Evolutionary conservation across 1,140 invertebrate genomes (phyloP).

Genomic region (Epicauta chinensis): DNA sequence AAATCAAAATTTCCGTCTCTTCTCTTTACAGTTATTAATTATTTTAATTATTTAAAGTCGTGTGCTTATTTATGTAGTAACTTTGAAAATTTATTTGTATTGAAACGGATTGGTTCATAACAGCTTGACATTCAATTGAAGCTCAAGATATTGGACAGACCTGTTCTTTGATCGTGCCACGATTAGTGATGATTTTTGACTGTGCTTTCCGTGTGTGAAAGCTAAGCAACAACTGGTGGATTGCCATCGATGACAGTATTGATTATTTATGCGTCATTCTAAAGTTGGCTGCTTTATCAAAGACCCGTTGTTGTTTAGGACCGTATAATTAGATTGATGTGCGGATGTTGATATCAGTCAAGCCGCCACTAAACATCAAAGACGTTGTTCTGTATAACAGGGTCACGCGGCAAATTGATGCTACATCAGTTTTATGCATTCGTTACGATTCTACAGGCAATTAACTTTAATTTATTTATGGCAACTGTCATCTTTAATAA

Average conservation of each 20-base stretch:
- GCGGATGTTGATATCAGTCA: constrained; percentile 36
- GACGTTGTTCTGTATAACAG: constrained; percentile 16
- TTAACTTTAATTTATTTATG: constrained; percentile 30
- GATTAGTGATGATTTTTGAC: no score
- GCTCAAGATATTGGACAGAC: no score
- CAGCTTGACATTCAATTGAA: no score
- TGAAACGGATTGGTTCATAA: no score
- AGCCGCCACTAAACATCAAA: constrained; percentile 30
- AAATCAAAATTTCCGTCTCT: no score
- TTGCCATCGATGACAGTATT: constrained; percentile 20
- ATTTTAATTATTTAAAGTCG: no score
- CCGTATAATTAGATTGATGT: constrained; percentile 38
- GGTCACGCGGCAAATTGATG: constrained; percentile 31
- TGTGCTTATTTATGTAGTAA: no score
- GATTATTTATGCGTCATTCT: constrained; percentile 28
- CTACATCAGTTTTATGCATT: constrained; percentile 24
- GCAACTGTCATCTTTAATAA: constrained; percentile 26
- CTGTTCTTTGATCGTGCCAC: no score
- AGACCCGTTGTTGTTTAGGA: constrained; percentile 20
- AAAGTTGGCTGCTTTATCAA: constrained; percentile 34
- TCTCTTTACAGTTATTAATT: no score
- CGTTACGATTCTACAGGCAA: constrained; percentile 24
- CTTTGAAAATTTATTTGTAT: no score
- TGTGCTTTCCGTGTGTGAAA: no score
- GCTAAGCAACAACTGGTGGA: constrained; percentile 4